A percentile compares a stretch with the other conserved stretches of the same genome.
Conservation (phyloP, 1,140 invertebrate genomes). For the Nasonia vitripennis region DNA sequence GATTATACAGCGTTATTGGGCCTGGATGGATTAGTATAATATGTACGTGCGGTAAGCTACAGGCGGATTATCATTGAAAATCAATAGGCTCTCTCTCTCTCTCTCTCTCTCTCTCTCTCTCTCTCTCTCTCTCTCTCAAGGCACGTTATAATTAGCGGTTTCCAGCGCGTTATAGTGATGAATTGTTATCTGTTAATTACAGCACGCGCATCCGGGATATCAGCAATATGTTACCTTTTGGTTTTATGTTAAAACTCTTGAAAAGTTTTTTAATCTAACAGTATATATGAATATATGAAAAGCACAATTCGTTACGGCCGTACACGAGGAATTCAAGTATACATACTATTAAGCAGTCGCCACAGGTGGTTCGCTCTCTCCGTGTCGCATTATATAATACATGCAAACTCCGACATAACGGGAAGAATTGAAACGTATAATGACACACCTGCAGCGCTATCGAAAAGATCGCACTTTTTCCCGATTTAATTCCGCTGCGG, state of each 20-base stretch:
- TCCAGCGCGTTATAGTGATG: background rate
- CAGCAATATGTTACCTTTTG: no score
- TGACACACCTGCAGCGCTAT: background rate
- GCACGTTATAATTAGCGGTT: background rate
- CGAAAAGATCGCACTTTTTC: background rate
- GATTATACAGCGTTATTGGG: no score
- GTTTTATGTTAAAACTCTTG: no score
- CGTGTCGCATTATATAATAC: background rate
- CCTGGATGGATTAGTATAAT: background rate
- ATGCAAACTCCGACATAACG: background rate
- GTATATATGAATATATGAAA: no score
- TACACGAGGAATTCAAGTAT: background rate
- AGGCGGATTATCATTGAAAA: background rate
- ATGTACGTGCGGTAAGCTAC: background rate
- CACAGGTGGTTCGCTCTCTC: background rate
- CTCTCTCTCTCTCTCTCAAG: background rate
- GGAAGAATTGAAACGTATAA: background rate
- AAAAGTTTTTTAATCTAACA: no score
- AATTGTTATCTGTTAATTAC: background rate
- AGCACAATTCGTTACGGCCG: no score
- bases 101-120: background rate
- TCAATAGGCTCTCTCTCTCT: background rate
- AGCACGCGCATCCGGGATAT: background rate
- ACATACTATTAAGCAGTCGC: background rate
- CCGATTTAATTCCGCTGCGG: background rate